Percentiles rank a stretch among this genome's conserved stretches.
phyloP scores from a whole-genome alignment of 2,113 vertebrate species.

The Anoura caudifer region DNA sequence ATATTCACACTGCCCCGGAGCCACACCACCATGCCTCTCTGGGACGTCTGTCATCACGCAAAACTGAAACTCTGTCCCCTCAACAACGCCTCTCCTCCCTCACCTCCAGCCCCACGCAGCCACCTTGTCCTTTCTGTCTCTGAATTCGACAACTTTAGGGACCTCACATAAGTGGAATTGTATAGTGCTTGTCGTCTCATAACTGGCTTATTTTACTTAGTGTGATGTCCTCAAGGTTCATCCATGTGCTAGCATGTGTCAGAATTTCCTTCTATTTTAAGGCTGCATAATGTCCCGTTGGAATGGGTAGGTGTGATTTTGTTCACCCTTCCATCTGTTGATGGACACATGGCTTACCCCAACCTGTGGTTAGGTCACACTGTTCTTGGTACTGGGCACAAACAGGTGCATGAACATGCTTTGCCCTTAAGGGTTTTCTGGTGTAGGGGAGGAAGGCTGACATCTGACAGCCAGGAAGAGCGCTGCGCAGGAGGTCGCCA shows the following conservation, averaged over 20 bases:
- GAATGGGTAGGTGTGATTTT: not conserved
- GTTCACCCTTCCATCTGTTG: not conserved
- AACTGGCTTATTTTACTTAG: not conserved
- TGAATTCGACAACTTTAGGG: not conserved
- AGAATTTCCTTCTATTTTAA: not conserved
- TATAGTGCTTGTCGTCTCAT: not conserved
- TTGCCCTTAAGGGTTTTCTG: not conserved
- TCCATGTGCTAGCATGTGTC: not conserved
- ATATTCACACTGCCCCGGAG: not conserved
- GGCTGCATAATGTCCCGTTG: not conserved
- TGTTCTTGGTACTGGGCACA: not conserved
- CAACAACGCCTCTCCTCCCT: no score
- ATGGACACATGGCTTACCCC: not conserved
- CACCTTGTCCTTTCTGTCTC: not conserved
- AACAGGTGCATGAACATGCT: not conserved
- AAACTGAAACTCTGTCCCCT: not conserved
- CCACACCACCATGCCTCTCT: not conserved
- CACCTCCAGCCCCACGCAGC: not conserved
- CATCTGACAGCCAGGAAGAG: no score
- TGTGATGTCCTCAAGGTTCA: not conserved
- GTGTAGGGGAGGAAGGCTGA: not conserved
- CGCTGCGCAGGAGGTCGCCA: fast-evolving
- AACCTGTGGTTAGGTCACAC: not conserved
- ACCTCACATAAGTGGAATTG: not conserved
- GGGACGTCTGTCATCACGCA: not conserved